Percentiles rank a stretch among this genome's conserved stretches.
Evolutionary conservation across 2,113 vertebrate species (phyloP).

Genomic region (Gymnorhina tibicen): DNA sequence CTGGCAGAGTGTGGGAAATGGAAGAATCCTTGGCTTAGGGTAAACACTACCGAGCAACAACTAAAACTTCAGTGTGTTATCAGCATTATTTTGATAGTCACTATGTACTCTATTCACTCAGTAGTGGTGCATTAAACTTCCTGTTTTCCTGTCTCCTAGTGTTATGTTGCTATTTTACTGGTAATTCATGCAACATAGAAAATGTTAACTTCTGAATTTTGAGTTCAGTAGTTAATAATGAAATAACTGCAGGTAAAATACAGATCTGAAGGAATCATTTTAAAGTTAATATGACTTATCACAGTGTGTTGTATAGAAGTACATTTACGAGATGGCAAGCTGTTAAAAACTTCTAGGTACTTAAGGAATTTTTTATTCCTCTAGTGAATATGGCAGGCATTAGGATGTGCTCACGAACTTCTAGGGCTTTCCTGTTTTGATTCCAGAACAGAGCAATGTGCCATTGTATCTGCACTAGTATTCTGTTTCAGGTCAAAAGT

Average conservation of each 20-base stretch:
- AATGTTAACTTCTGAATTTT: neutral
- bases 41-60: neutral
- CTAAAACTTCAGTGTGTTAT: neutral
- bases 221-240: neutral
- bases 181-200: neutral
- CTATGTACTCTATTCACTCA: neutral
- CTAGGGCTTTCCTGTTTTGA: neutral
- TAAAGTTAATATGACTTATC: neutral
- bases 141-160: neutral
- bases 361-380: neutral
- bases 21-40: neutral
- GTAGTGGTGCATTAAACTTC: neutral
- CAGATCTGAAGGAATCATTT: neutral
- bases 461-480: neutral
- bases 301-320: neutral
- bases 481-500: neutral
- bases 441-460: neutral
- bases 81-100: neutral
- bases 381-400: neutral
- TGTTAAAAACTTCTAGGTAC: neutral
- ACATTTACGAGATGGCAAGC: neutral
- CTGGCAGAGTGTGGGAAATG: neutral
- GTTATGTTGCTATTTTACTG: neutral
- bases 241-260: neutral
- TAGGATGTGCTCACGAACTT: neutral